Evolutionary conservation across 2,113 vertebrate genomes (phyloP).

Genomic region (Hymenochirus boettgeri): DNA sequence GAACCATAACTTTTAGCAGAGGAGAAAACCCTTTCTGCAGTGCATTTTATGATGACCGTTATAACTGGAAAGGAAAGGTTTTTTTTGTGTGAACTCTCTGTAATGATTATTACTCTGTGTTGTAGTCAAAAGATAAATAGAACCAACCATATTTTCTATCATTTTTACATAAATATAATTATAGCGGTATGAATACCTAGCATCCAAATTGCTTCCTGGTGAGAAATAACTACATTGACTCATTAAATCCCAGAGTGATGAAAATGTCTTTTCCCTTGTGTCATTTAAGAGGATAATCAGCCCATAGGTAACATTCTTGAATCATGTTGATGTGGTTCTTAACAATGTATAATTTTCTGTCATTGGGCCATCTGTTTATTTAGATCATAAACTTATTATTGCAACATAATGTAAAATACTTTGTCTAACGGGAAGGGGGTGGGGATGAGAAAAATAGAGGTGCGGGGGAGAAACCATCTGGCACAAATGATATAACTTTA

Average conservation of each 20-base stretch:
- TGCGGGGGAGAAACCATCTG: constrained; percentile 59
- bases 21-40: too few species aligned
- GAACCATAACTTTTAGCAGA: too few species aligned
- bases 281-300: constrained; percentile 2
- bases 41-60: too few species aligned
- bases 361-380: constrained; percentile 67
- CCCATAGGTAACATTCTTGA: constrained; percentile 11
- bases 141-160: not conserved
- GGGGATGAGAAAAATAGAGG: constrained; percentile 7
- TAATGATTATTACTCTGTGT: too few species aligned
- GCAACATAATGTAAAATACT: constrained; percentile 56
- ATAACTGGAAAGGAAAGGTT: too few species aligned
- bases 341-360: constrained; percentile 56
- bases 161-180: constrained; percentile 1
- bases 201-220: not conserved
- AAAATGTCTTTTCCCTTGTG: not conserved
- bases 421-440: constrained; percentile 52
- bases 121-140: not conserved
- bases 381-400: constrained; percentile 61
- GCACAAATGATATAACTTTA: constrained; percentile 66
- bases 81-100: too few species aligned
- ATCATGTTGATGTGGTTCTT: constrained; percentile 50
- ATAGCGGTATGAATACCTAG: not conserved
- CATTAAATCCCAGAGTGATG: not conserved
- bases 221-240: not conserved